A percentile compares a stretch with the other conserved stretches of the same genome.
Conservation (phyloP, 2,888 invertebrate species). For the Neoaliturus tenellus region DNA sequence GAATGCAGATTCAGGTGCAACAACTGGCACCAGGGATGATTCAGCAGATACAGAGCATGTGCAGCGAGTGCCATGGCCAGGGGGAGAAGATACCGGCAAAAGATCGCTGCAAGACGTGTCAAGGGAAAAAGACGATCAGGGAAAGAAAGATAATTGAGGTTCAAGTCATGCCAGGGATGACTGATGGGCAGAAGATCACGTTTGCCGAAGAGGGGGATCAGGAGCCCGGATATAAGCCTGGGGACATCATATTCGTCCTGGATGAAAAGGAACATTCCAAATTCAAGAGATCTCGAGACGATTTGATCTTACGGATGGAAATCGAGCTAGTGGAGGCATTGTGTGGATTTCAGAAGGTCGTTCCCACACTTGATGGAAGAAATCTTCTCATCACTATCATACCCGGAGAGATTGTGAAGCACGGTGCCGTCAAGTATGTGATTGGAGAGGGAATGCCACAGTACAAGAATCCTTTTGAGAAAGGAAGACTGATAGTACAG, state of each 20-base stretch:
- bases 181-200: slow-evolving; percentile 95
- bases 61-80: slow-evolving; percentile 91
- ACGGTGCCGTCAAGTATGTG: slow-evolving; percentile 92
- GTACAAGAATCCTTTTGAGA: slow-evolving; percentile 95
- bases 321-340: slow-evolving; percentile 94
- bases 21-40: slow-evolving; percentile 87
- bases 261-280: slow-evolving; percentile 94
- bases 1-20: slow-evolving; percentile 86
- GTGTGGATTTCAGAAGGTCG: slow-evolving; percentile 95
- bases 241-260: slow-evolving; percentile 96
- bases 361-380: slow-evolving; percentile 93
- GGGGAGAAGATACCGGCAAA: slow-evolving; percentile 91
- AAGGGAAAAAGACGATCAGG: slow-evolving; percentile 91
- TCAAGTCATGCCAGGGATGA: slow-evolving; percentile 96
- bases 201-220: slow-evolving; percentile 98
- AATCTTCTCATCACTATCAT: slow-evolving; percentile 88
- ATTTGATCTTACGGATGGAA: slow-evolving; percentile 90
- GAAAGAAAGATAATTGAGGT: slow-evolving; percentile 97
- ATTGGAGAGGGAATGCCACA: slow-evolving; percentile 97
- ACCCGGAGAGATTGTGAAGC: slow-evolving; percentile 95
- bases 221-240: slow-evolving; percentile 94
- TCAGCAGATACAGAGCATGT: slow-evolving; percentile 94
- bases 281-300: slow-evolving; percentile 82
- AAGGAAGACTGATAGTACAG: slow-evolving; percentile 92
- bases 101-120: slow-evolving; percentile 95